Evolutionary conservation across 1,140 invertebrate genomes (phyloP).

Genomic region (Lamellibrachia luymesi): DNA sequence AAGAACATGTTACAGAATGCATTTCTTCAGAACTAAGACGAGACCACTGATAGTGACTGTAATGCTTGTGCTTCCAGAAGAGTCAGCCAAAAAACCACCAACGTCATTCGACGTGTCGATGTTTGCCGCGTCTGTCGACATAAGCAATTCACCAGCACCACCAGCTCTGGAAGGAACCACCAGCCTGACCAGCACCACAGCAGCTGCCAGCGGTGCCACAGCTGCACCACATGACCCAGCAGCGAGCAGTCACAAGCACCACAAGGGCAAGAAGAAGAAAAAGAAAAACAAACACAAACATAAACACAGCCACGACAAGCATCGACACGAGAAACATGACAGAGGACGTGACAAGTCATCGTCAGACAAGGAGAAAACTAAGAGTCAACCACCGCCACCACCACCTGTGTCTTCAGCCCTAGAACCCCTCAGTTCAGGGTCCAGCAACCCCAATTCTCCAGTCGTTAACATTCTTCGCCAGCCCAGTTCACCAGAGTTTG

Average conservation of each 20-base stretch:
- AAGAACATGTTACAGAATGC: too few species aligned
- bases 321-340: not conserved
- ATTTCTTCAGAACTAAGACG: too few species aligned
- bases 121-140: constrained; percentile 8
- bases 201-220: not conserved
- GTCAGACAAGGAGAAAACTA: not conserved
- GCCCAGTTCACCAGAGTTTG: constrained; percentile 12
- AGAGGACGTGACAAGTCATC: not conserved
- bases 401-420: not conserved
- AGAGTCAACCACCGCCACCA: not conserved
- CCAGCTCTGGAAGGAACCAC: not conserved
- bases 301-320: constrained; percentile 11
- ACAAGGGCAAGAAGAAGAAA: constrained; percentile 19
- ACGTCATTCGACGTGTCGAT: constrained; percentile 17
- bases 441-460: not conserved
- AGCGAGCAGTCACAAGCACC: not conserved
- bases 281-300: constrained; percentile 23
- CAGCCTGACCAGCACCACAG: not conserved
- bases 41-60: constrained; percentile 10
- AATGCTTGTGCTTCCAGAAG: not conserved
- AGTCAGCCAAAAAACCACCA: not conserved
- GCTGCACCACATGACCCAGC: not conserved
- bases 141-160: not conserved
- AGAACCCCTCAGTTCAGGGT: not conserved
- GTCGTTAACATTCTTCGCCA: not conserved